Evolutionary conservation across 2,797 vertebrate species (phyloP).

Genomic region (Silurus aristotelis): DNA sequence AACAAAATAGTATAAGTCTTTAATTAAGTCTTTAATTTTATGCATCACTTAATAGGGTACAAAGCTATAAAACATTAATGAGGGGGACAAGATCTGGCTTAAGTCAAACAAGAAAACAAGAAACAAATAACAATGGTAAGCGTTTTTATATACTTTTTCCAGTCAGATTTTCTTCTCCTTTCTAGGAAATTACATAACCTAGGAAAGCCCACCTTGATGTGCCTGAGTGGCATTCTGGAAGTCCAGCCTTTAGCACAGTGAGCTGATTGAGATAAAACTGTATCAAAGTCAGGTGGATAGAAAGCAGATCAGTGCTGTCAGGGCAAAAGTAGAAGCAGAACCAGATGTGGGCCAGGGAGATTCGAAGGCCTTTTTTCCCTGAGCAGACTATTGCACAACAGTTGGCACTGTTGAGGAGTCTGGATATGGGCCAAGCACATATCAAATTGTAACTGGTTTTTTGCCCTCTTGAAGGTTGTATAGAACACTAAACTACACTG

Average conservation of each 20-base stretch:
- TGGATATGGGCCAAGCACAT: constrained; percentile 21
- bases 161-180: background rate
- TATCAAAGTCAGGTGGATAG: constrained; percentile 61
- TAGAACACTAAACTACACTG: background rate
- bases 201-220: constrained; percentile 34
- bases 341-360: constrained; percentile 75
- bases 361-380: constrained; percentile 72
- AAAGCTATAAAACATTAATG: constrained; percentile 55
- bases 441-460: constrained; percentile 31
- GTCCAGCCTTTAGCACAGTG: constrained; percentile 42
- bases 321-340: constrained; percentile 66
- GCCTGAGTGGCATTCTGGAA: constrained; percentile 24
- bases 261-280: constrained; percentile 52
- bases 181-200: background rate
- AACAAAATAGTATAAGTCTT: constrained; percentile 26
- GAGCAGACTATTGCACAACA: constrained; percentile 47
- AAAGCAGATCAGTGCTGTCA: constrained; percentile 59
- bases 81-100: constrained; percentile 45
- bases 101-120: constrained; percentile 49
- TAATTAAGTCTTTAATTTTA: constrained; percentile 50
- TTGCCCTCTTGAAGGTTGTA: constrained; percentile 14
- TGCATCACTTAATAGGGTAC: constrained; percentile 48
- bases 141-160: constrained; percentile 16
- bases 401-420: constrained; percentile 33
- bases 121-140: constrained; percentile 30